Base-by-base conservation (phyloP, 2,888 invertebrate species). In the Muschampia plurimacula region DNA sequence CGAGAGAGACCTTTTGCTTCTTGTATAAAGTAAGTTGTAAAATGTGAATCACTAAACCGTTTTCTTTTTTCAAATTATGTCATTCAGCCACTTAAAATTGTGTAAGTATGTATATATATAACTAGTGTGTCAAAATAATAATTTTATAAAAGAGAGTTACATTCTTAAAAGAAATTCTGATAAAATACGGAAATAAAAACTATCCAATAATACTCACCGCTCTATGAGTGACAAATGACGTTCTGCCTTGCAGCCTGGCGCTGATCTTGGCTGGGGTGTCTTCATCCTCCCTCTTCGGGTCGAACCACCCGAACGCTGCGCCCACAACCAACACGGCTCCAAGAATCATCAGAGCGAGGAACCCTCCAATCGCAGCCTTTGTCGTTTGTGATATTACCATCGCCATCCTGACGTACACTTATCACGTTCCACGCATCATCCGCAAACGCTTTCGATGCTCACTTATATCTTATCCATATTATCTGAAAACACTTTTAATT, bases 361-460 rank as follows among this genome's bases (percentile, higher is more conserved):
- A 90, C 9, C 92, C 93, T 71, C 89, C 93, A 73, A 94, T 93
- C 67, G 92, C 93, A 72, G 91, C 93, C 82, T 94, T 94, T 68
- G 94, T 94, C 77, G 94, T 90, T 75, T 92, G 93, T 71, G 94
- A 94, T 88, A 94, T 92, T 75, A 93, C 94, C 93, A 94, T 94
- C 81, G 94, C 94, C 94, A 94, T 94, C 79, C 89, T 92, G 84
- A 75, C 74, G 74, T 75, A 77, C 84, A 86, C 84, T 84, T 84
- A 88, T 91, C 91, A 90, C 84, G 84, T 63, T n/a, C n/a, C 65
- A 46, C 65, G 57, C 63, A 59, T 70, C 41, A 64, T 63, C 13
- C 22, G 10, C 22, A n/a, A 69, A 13, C 39, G 32, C 36, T 60
- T 32, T 55, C 22, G 10, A 28, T 28, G 22, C 10, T 7, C 2